Evolutionary conservation across 1,140 invertebrate genomes (phyloP).

Genomic region (Sinonovacula constricta): DNA sequence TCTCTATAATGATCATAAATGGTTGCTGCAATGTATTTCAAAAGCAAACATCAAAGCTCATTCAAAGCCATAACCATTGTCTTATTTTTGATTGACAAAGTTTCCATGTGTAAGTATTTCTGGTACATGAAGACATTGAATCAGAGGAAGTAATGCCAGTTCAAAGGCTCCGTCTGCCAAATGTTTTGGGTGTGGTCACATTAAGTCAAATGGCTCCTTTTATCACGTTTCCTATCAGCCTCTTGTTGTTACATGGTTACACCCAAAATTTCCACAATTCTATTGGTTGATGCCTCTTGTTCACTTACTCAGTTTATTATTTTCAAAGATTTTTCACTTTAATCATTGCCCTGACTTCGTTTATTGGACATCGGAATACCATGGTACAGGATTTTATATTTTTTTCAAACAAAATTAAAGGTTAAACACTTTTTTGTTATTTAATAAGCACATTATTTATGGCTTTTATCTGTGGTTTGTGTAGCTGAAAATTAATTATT

Average conservation of each 20-base stretch:
- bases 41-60: no score
- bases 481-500: no score
- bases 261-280: conserved; percentile 23
- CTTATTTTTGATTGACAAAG: background rate
- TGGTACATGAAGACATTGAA: background rate
- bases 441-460: background rate
- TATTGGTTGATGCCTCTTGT: conserved; percentile 7
- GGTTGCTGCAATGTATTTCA: no score
- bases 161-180: background rate
- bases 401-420: background rate
- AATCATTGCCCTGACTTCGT: no score
- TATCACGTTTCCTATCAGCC: background rate
- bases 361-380: no score
- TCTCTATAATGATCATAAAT: no score
- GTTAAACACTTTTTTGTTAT: no score
- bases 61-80: no score
- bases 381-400: background rate
- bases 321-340: background rate
- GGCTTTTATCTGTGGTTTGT: background rate
- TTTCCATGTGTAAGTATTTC: background rate
- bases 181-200: background rate
- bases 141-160: background rate
- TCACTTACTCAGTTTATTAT: conserved; percentile 2
- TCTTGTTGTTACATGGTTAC: conserved; percentile 8
- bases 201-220: background rate